Conservation (phyloP, 1,140 invertebrate species). For the Pollicipes pollicipes region DNA sequence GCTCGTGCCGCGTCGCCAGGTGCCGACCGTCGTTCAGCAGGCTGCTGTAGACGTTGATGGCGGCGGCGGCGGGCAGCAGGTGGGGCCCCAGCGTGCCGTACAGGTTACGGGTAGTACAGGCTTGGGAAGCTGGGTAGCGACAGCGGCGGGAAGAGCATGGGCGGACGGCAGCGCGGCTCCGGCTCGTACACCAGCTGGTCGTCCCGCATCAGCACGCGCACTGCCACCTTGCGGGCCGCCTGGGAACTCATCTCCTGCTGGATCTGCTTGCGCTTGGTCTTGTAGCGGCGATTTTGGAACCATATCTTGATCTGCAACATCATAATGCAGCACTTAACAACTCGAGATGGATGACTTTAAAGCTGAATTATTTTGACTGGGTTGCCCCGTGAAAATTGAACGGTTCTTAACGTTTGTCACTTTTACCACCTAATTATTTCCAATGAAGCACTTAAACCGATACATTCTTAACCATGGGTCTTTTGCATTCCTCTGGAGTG, state of each 20-base stretch:
- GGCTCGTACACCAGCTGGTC: slow-evolving; percentile 33
- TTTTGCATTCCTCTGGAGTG: too few species aligned
- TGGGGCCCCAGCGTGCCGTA: neutral
- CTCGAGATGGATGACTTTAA: too few species aligned
- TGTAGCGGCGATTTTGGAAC: slow-evolving; percentile 93
- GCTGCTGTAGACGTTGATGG: neutral
- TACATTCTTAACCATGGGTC: too few species aligned
- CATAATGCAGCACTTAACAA: too few species aligned
- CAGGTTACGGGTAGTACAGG: neutral
- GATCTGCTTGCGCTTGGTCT: slow-evolving; percentile 85
- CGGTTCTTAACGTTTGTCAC: too few species aligned
- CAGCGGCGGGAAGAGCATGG: neutral
- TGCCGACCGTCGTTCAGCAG: neutral
- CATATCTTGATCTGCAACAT: slow-evolving; percentile 46
- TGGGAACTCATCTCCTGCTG: slow-evolving; percentile 21
- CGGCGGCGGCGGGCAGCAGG: neutral
- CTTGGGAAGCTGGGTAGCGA: neutral
- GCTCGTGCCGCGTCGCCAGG: too few species aligned
- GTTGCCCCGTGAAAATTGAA: too few species aligned
- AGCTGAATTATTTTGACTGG: too few species aligned
- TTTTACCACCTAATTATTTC: too few species aligned
- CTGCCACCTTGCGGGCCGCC: slow-evolving; percentile 54
- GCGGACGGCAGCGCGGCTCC: slow-evolving; percentile 14
- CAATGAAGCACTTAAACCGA: too few species aligned
- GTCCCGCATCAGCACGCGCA: slow-evolving; percentile 73